A percentile compares a stretch with the other conserved stretches of the same genome.
These are phyloP conservation scores for Epinotia ramella DNA, from an alignment of 2,888 invertebrate species.

Conservation along the genomic window DNA sequence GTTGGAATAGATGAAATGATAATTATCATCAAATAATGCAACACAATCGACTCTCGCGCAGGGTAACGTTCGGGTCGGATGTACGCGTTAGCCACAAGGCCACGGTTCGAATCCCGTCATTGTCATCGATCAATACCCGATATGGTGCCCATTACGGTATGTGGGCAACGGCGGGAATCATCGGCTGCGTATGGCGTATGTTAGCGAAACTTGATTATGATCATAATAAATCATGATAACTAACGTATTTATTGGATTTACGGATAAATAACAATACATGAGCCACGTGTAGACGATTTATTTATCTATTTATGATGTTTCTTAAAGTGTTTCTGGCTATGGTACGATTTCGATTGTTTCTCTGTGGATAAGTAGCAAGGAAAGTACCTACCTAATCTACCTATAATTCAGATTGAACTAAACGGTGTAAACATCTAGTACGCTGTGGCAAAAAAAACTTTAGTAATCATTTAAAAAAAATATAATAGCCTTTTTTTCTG, in stretches of 20 bases:
- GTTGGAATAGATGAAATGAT: background rate
- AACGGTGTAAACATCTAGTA: too few relatives aligned
- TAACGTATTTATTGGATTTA: background rate
- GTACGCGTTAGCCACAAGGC: conserved; percentile 75
- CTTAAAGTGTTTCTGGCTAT: too few relatives aligned
- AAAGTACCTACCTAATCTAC: too few relatives aligned
- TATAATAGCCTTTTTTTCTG: too few relatives aligned
- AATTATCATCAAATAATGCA: conserved; percentile 12
- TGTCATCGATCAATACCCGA: conserved; percentile 54
- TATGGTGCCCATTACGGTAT: conserved; percentile 40
- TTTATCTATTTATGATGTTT: background rate
- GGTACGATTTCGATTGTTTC: background rate
- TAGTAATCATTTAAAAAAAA: too few relatives aligned
- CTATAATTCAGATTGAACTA: too few relatives aligned
- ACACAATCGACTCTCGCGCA: conserved; percentile 51
- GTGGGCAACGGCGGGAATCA: conserved; percentile 10
- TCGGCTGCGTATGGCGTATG: background rate
- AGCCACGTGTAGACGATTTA: background rate
- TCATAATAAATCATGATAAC: conserved; percentile 14
- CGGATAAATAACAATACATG: background rate
- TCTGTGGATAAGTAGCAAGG: too few relatives aligned
- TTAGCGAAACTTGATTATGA: conserved; percentile 16
- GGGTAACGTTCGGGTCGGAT: conserved; percentile 64
- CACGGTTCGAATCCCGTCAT: conserved; percentile 62
- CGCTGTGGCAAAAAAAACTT: too few relatives aligned